phyloP scores from a whole-genome alignment of 2,797 vertebrate genomes.

The Dromococcyx pavoninus region DNA sequence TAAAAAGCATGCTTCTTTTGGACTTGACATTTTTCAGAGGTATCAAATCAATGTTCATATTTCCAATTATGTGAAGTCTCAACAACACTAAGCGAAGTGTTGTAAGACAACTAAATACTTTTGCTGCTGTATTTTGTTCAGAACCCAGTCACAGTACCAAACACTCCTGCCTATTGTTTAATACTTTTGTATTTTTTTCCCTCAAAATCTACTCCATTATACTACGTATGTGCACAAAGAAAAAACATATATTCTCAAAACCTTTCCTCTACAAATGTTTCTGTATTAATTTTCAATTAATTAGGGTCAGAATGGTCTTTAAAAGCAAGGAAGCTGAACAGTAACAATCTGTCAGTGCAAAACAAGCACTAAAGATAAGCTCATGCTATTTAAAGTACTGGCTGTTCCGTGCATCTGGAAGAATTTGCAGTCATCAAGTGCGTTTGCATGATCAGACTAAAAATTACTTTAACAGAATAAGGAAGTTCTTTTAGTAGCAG shows the following conservation, averaged over 20 bases:
- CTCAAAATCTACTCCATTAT: not conserved
- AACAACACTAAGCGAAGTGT: not conserved
- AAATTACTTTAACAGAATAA: slow-evolving; percentile 18
- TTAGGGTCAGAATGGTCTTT: not conserved
- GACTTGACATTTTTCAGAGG: not conserved
- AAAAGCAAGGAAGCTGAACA: slow-evolving; percentile 17
- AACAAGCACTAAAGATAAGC: slow-evolving; percentile 29
- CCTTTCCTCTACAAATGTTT: not conserved
- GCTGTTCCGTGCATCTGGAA: slow-evolving; percentile 13
- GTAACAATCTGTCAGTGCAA: not conserved
- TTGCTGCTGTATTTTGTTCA: not conserved
- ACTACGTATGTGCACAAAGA: not conserved
- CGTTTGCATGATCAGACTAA: not conserved
- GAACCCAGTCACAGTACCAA: not conserved
- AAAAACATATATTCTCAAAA: not conserved
- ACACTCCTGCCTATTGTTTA: not conserved
- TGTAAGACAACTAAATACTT: not conserved
- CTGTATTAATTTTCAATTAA: slow-evolving; percentile 17
- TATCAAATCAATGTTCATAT: not conserved
- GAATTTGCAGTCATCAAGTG: not conserved
- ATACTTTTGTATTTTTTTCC: not conserved
- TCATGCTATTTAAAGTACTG: slow-evolving; percentile 3
- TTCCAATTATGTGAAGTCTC: not conserved
- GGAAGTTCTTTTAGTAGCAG: not conserved
- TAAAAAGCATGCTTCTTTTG: not conserved